Base-by-base conservation (phyloP, 1,140 invertebrate species). In the Drosophila pruinosa region DNA sequence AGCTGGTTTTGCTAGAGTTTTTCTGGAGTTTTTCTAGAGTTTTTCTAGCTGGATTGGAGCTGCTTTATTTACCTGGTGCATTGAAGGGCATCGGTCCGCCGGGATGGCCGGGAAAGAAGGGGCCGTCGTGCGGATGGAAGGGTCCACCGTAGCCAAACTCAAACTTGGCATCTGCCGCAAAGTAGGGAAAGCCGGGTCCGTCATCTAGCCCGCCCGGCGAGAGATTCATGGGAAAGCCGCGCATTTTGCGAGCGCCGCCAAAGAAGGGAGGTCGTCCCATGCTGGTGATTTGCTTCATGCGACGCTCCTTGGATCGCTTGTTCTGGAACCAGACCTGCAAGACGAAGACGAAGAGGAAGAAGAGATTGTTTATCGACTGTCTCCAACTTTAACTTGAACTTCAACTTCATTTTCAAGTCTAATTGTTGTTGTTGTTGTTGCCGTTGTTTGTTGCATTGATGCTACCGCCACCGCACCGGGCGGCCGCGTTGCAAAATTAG, bases 301-400 rank as follows among this genome's bases (percentile, higher is more conserved):
- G 95, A 67, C 98, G 94, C 92, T 99, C 81, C 93, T 99, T 99
- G 78, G 98, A 99, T 67, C 98, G 94, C 89, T 99, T 99, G 92
- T 99, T 99, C 94, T 99, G 98, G 93, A 99, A 99, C 98, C 98
- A 99, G 59, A 99, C 98, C 98, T 99, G 93, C 31, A 89, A 63
- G 4, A 58, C 4, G 24, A 15, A 5, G 6, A 36, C 8, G 31
- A 31, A 22, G 2, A 31, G 4, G 2, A 7, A 15, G 38, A 41
- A 48, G 15, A 22, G 22, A 58, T n/a, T n/a, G 38, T 59, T 17
- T 7, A 28, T 31, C 47, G 28, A 24, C 24, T 36, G 22, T 19
- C 12, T 21, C 28, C 50, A 15, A 34, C 19, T 24, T 7, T 41
- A 15, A 34, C 17, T 34, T 6, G 3, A 6, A 12, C 63, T 38